A percentile compares a stretch with the other conserved stretches of the same genome.
phyloP scores from a whole-genome alignment of 1,140 invertebrate species.

The Nephotettix cincticeps region DNA sequence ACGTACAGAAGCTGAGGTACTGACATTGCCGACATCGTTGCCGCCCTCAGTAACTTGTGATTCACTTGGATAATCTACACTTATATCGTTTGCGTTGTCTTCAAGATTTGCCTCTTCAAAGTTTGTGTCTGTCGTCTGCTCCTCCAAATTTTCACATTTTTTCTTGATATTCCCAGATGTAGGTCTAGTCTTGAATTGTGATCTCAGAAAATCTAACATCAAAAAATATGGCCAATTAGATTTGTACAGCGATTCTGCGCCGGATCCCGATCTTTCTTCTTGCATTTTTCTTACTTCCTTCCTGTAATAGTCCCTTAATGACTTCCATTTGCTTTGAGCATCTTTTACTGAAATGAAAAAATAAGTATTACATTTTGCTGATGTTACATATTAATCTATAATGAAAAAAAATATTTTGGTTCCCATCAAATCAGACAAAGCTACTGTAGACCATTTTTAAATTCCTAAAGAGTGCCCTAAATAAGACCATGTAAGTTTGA shows the following conservation, averaged over 20 bases:
- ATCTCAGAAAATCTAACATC: neutral
- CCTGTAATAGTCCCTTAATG: constrained; percentile 11
- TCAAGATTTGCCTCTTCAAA: neutral
- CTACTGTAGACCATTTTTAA: neutral
- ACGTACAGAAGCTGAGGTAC: neutral
- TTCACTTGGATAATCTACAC: neutral
- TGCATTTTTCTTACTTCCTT: constrained; percentile 23
- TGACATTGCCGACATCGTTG: neutral
- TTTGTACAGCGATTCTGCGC: neutral
- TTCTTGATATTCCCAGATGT: neutral
- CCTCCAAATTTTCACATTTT: neutral
- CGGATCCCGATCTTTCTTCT: neutral
- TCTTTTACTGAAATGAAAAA: neutral
- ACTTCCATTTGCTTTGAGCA: constrained; percentile 21
- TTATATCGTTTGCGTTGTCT: neutral
- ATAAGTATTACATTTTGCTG: neutral
- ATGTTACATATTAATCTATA: neutral
- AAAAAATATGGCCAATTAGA: neutral
- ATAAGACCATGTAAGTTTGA: neutral
- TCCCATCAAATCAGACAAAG: neutral
- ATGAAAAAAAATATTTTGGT: neutral
- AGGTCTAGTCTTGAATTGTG: neutral
- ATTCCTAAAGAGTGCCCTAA: neutral
- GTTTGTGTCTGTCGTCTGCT: neutral
- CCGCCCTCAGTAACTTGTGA: neutral